These are phyloP conservation scores for Nezara viridula DNA, from an alignment of 2,888 invertebrate genomes.

Conservation along the genomic window DNA sequence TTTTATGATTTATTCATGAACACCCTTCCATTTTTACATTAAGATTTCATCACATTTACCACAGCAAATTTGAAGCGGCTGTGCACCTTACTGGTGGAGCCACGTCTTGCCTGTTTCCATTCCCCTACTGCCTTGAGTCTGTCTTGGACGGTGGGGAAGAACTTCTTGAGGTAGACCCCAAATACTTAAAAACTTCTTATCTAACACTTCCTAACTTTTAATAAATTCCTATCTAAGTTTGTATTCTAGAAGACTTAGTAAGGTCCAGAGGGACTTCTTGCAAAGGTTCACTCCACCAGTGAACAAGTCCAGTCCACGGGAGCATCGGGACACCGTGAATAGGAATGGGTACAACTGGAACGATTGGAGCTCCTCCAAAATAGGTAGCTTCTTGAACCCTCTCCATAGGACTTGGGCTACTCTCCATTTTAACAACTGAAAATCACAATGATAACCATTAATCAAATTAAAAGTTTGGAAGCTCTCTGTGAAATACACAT, in stretches of 20 bases:
- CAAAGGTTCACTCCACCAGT: constrained; percentile 48
- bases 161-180: no score
- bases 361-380: background rate
- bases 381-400: background rate
- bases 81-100: no score
- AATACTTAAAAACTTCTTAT: no score
- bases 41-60: no score
- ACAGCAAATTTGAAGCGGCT: no score
- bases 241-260: constrained; percentile 67
- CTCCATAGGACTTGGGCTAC: background rate
- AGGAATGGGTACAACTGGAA: background rate
- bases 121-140: no score
- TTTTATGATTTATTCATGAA: no score
- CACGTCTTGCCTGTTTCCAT: no score
- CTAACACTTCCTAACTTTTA: no score
- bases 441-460: background rate
- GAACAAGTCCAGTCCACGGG: constrained; percentile 58
- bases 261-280: constrained; percentile 70
- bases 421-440: constrained; percentile 9
- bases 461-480: background rate
- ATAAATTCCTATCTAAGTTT: constrained; percentile 11
- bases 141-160: no score
- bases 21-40: no score
- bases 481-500: background rate
- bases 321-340: background rate